Evolutionary conservation across 2,113 vertebrate genomes (phyloP), one percentile per base, ranked within the genome.

Genomic region (Tyto alba): DNA sequence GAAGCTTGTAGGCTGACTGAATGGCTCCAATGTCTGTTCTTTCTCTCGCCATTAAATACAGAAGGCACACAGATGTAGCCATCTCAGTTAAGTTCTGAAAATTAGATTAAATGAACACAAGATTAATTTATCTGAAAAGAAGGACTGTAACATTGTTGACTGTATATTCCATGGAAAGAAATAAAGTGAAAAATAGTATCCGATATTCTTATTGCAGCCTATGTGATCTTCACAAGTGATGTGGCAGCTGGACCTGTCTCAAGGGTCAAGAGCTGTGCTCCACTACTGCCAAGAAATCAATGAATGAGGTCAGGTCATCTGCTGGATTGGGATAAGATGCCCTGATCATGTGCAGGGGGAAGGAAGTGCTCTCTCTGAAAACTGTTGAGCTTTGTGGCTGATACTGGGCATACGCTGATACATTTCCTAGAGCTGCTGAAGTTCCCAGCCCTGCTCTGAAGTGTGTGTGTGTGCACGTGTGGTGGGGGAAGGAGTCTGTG

Each of bases 401-500:
- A 21, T 29, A 40, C 23, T 26, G 27, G 27, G 11, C 10, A 8
- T 30, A 30, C 8, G 25, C 25, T 45, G 15, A 40, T 63, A 7
- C 13, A 4, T 40, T 64, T 79, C 30, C 21, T 27, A 26, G 38
- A 62, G 43, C 22, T 7, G 2, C 64, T 40, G n/a, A 36, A 27
- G 29, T 40, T 9, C 43, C 29, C 29, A 45, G 40, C 27, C 26
- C 9, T 14, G 9, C 32, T 41, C 38, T 56, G 23, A 20, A 25
- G 16, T 26, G 15, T 55, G 19, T 34, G 30, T 11, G 19, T 8
- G 20, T 8, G 16, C 3, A 3, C 2, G 5, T 1, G 1, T 45
- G 30, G 20, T 60, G 11, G 10, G 13, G 34, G 52, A 50, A 81
- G 40, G n/a, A 82, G 32, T n/a, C 22, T 77, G 13, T 56, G 23